Conservation (phyloP, 2,797 vertebrate genomes). For the Sphaeramia orbicularis region DNA sequence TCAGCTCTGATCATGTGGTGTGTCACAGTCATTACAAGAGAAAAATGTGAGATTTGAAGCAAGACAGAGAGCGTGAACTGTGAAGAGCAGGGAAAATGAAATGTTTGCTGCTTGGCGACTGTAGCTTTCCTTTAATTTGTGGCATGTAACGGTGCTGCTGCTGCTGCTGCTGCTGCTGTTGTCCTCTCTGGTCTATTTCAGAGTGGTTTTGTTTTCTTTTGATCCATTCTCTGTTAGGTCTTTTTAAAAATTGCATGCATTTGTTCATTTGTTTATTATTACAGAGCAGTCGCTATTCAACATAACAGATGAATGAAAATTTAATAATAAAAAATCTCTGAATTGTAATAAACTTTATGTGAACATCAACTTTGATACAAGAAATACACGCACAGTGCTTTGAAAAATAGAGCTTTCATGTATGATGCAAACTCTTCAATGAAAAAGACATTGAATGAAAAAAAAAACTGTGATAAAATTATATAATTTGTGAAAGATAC, state of each 20-base stretch:
- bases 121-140: slow-evolving; percentile 25
- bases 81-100: slow-evolving; percentile 23
- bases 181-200: slow-evolving; percentile 19
- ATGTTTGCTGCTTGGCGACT: slow-evolving; percentile 27
- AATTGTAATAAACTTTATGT: no score
- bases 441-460: no score
- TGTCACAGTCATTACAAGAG: slow-evolving; percentile 28
- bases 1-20: slow-evolving; percentile 12
- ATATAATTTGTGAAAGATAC: no score
- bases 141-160: slow-evolving; percentile 15
- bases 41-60: slow-evolving; percentile 20
- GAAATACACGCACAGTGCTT: no score
- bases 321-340: no score
- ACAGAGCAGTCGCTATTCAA: background rate
- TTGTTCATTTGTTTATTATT: background rate
- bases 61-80: slow-evolving; percentile 29
- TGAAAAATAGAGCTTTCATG: no score
- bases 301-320: background rate
- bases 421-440: no score
- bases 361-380: no score
- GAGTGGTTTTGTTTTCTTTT: background rate
- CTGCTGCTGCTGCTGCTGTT: slow-evolving; percentile 19
- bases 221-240: background rate
- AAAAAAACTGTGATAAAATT: no score
- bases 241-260: background rate